These are phyloP conservation scores for Plagodis dolabraria DNA, from an alignment of 2,888 invertebrate species.

Conservation along the genomic window DNA sequence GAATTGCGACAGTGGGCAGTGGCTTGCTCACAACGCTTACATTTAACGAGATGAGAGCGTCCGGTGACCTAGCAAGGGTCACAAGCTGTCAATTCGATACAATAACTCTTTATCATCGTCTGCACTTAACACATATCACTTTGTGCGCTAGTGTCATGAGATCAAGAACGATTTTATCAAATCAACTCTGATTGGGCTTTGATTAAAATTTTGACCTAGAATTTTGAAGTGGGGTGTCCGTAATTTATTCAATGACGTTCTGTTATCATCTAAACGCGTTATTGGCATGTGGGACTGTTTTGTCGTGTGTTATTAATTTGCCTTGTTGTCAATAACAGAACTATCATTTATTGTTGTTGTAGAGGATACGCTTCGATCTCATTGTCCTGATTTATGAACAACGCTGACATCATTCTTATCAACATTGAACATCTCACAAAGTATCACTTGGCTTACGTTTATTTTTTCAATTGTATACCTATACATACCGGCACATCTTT, in stretches of 20 bases:
- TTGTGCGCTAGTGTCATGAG: conserved; percentile 35
- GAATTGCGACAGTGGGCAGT: conserved; percentile 44
- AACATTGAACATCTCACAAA: conserved; percentile 36
- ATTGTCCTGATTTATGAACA: conserved; percentile 57
- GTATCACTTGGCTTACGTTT: conserved; percentile 32
- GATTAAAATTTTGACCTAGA: conserved; percentile 26
- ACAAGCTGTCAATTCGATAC: conserved; percentile 55
- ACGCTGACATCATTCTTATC: conserved; percentile 54
- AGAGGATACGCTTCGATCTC: conserved; percentile 63
- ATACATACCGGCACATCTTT: conserved; percentile 23
- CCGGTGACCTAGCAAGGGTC: conserved; percentile 58
- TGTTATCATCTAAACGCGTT: conserved; percentile 44
- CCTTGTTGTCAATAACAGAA: conserved; percentile 64
- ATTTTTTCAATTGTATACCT: conserved; percentile 13
- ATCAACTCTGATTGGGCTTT: conserved; percentile 32
- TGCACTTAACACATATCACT: conserved; percentile 42
- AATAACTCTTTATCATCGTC: conserved; percentile 48
- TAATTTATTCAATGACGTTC: conserved; percentile 42
- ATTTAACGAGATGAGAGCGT: conserved; percentile 55
- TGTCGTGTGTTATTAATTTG: conserved; percentile 57
- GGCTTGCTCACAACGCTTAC: conserved; percentile 39
- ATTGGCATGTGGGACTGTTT: conserved; percentile 50
- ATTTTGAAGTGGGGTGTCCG: conserved; percentile 27
- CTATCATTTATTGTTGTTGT: conserved; percentile 64
- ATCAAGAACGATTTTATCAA: conserved; percentile 31